Evolutionary conservation across 1,140 invertebrate genomes (phyloP).

Genomic region (Frieseomelitta varia): DNA sequence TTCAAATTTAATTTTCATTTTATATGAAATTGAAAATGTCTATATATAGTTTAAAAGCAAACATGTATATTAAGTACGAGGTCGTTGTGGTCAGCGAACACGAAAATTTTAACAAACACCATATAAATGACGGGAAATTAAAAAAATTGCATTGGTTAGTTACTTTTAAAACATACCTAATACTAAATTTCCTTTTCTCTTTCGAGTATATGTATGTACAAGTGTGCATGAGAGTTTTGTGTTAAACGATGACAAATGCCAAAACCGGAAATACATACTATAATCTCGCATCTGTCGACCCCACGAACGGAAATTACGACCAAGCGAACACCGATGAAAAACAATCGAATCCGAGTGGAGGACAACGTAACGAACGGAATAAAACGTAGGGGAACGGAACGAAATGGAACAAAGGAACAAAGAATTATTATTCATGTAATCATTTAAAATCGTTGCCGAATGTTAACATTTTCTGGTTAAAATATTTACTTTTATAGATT

Average conservation of each 20-base stretch:
- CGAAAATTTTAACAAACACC: constrained; percentile 35
- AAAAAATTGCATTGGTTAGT: constrained; percentile 4
- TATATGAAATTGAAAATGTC: not conserved
- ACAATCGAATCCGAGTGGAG: constrained; percentile 72
- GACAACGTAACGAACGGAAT: constrained; percentile 67
- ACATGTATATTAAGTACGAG: constrained; percentile 49
- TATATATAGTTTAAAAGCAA: not conserved
- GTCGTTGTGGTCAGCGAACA: constrained; percentile 48
- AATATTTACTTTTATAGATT: not conserved
- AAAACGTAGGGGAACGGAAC: constrained; percentile 51
- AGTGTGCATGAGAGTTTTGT: constrained; percentile 18
- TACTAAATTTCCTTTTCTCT: not conserved
- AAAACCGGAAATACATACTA: constrained; percentile 69
- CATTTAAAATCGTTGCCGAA: not conserved
- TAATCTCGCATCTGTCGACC: constrained; percentile 64
- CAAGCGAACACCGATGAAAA: constrained; percentile 67
- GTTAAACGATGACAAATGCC: constrained; percentile 65
- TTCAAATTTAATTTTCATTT: not conserved
- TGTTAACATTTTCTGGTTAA: not conserved
- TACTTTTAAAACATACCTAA: constrained; percentile 5
- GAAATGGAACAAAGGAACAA: constrained; percentile 46
- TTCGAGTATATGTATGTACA: not conserved
- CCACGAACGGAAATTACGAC: constrained; percentile 72
- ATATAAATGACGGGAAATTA: not conserved
- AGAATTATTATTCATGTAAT: constrained; percentile 10